phyloP scores from a whole-genome alignment of 2,888 invertebrate genomes.

The Biston stratarius region DNA sequence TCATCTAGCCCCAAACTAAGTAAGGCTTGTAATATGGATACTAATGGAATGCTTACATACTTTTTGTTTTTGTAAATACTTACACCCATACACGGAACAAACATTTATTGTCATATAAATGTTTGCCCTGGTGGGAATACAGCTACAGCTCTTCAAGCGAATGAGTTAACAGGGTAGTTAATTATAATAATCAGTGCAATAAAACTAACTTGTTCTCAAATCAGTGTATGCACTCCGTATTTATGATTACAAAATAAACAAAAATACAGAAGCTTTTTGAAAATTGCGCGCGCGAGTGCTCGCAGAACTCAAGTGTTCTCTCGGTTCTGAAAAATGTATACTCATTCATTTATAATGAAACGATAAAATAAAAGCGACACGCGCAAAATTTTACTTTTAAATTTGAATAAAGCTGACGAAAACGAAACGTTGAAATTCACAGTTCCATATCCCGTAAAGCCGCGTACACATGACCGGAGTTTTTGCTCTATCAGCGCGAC shows the following conservation, averaged over 20 bases:
- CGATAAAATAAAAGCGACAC: slow-evolving; percentile 31
- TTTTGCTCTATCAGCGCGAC: slow-evolving; percentile 49
- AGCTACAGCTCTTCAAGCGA: no score
- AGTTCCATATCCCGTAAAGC: slow-evolving; percentile 46
- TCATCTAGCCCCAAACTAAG: no score
- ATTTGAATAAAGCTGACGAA: slow-evolving; percentile 44
- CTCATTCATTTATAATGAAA: slow-evolving; percentile 28
- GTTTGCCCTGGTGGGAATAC: no score
- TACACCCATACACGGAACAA: no score
- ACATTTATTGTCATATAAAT: no score
- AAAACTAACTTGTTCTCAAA: not conserved
- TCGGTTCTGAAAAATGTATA: slow-evolving; percentile 20
- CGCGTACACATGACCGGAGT: slow-evolving; percentile 49
- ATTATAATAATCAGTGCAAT: no score
- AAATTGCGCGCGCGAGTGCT: slow-evolving; percentile 3
- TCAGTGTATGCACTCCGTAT: not conserved
- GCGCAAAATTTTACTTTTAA: slow-evolving; percentile 36
- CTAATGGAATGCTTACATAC: no score
- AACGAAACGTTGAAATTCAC: slow-evolving; percentile 40
- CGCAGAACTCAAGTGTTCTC: slow-evolving; percentile 4
- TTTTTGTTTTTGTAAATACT: no score
- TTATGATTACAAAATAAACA: not conserved
- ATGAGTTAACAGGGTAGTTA: no score
- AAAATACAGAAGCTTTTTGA: not conserved
- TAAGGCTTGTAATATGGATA: no score